These are phyloP conservation scores for Oasisia sp. DNA, from an alignment of 2,888 invertebrate species.

Conservation along the genomic window DNA sequence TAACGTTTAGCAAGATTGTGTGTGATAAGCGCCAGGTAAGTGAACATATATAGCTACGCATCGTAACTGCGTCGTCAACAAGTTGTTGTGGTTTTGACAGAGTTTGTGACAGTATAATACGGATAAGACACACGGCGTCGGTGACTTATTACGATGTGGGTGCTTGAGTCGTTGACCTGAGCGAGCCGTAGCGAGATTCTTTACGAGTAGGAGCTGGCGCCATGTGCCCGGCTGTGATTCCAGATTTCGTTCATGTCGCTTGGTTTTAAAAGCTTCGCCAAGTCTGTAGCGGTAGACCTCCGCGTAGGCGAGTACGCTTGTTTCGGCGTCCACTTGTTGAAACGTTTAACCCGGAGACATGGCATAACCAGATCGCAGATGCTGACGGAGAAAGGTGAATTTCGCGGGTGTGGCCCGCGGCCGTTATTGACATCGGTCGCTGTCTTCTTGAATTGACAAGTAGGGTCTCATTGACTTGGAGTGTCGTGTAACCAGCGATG, in stretches of 20 bases:
- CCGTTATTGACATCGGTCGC: neutral
- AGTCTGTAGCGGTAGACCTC: neutral
- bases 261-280: neutral
- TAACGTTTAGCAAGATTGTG: neutral
- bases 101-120: neutral
- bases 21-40: neutral
- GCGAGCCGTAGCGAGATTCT: neutral
- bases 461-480: neutral
- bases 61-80: neutral
- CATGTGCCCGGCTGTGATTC: neutral
- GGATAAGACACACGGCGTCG: neutral
- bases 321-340: neutral
- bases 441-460: neutral
- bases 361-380: neutral
- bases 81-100: neutral
- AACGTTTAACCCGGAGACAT: neutral
- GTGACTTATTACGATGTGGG: neutral
- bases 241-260: neutral
- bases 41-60: neutral
- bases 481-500: neutral
- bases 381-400: neutral
- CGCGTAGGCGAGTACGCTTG: neutral
- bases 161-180: neutral
- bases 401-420: neutral
- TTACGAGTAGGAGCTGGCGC: neutral